Evolutionary conservation across 37 sponge, comb jelly and placozoan species (phyloP), one percentile per base, ranked within the genome.

Genomic region (Haliclona indistincta): DNA sequence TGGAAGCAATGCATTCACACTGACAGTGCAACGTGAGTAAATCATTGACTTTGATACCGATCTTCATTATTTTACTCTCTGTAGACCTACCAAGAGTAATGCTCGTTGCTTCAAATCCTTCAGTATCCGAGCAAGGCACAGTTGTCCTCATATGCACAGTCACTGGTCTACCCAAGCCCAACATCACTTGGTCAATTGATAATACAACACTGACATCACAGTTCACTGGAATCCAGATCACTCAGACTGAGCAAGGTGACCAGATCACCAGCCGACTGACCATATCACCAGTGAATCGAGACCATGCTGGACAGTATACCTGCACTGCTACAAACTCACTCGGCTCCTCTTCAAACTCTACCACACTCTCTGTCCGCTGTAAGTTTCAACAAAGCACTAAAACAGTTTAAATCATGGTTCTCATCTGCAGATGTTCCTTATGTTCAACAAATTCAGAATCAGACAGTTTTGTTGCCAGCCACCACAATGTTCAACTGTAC

Each of bases 321-420:
- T 76, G 76, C 39, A 63, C 43, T 5, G 76, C 76, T 63, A 42
- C n/a, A 22, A 72, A 72, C 52, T 22, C 42, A 20, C 11, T 76
- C 5, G 76, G 65, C 25, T 34, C 35, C 33, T 32, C n/a, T 56
- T 42, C n/a, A 3, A 19, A 3, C 26, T 13, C 23, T 1, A 23
- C n/a, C 64, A 23, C 20, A 44, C 15, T 13, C 43, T 17, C 53
- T 58, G 60, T 58, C 7, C 13, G n/a, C 7, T 58, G 60, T 58
- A 58, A 58, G 60, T 58, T 17, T 17, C 15, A 47, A 17, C 51
- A 47, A 17, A 17, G 15, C 15, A 47, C 10, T 47, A 17, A 47
- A 17, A 47, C 15, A 58, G n/a, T n/a, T n/a, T n/a, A n/a, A 47
- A 8, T 17, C 49, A 17, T 13, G 8, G 8, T 13, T 47, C 49